Percentiles rank a stretch among this genome's conserved stretches.
Conservation (phyloP, 2,888 invertebrate genomes). For the Apeira syringaria region DNA sequence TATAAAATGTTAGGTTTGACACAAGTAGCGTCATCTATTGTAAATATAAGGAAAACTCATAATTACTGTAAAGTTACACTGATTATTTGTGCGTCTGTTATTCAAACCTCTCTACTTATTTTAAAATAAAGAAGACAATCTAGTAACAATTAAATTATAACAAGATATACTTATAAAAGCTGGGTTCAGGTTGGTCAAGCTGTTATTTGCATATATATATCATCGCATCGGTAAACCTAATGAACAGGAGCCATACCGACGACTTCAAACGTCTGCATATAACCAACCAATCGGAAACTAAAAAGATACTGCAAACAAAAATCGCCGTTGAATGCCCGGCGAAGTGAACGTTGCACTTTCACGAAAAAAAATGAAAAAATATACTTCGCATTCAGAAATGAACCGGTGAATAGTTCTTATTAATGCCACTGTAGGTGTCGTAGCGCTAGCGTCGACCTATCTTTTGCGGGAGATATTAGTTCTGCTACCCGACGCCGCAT, state of each 20-base stretch:
- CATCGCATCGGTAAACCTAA: too few species aligned
- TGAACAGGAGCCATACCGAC: conserved; percentile 41
- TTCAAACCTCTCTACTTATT: too few species aligned
- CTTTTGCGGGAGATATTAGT: conserved; percentile 48
- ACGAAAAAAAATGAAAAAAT: conserved; percentile 67
- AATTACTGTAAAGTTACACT: too few species aligned
- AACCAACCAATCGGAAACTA: conserved; percentile 72
- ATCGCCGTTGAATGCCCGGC: conserved; percentile 71
- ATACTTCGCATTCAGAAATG: conserved; percentile 63
- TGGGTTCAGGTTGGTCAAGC: too few species aligned
- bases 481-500: conserved; percentile 71
- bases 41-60: conserved; percentile 49
- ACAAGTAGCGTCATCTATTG: conserved; percentile 71
- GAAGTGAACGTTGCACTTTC: conserved; percentile 81
- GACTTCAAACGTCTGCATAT: conserved; percentile 71
- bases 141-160: too few species aligned
- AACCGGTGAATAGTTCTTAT: conserved; percentile 67
- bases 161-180: too few species aligned
- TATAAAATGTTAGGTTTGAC: conserved; percentile 23
- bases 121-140: too few species aligned
- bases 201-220: too few species aligned
- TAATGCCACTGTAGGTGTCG: conserved; percentile 42
- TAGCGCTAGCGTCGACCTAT: conserved; percentile 51
- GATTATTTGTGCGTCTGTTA: too few species aligned
- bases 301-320: conserved; percentile 71